These are phyloP conservation scores for Cheilosia impressa DNA, from an alignment of 2,888 invertebrate species.

Conservation along the genomic window DNA sequence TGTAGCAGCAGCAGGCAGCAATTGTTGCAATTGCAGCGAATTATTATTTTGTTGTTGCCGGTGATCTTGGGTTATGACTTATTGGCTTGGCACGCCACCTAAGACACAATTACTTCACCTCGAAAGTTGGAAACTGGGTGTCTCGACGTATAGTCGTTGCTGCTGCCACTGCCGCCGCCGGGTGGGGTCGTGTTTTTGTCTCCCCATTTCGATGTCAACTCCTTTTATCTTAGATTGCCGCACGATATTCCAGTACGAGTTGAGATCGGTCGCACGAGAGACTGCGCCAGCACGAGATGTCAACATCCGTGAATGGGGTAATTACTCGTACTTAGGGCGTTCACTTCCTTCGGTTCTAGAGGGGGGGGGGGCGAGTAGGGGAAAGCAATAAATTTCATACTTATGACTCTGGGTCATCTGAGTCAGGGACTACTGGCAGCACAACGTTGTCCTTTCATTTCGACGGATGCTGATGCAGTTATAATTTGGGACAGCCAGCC, in stretches of 20 bases:
- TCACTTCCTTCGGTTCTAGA: conserved; percentile 7
- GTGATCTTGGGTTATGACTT: conserved; percentile 75
- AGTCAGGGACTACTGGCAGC: conserved; percentile 60
- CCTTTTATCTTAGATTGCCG: conserved; percentile 57
- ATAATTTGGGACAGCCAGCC: neutral
- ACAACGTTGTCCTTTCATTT: conserved; percentile 44
- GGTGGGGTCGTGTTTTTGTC: conserved; percentile 42
- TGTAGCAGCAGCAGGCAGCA: conserved; percentile 42
- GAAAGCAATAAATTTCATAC: conserved; percentile 63
- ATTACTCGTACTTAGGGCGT: conserved; percentile 56
- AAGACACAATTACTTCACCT: conserved; percentile 74
- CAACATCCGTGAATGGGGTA: conserved; percentile 72
- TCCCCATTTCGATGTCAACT: conserved; percentile 61
- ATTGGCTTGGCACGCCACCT: conserved; percentile 70
- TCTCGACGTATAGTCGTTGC: conserved; percentile 23
- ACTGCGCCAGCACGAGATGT: conserved; percentile 59
- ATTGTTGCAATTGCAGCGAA: conserved; percentile 66
- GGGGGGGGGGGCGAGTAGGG: neutral
- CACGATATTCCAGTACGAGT: neutral
- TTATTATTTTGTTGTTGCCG: conserved; percentile 48
- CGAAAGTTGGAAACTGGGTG: conserved; percentile 56
- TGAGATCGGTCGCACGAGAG: neutral
- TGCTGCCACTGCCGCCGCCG: conserved; percentile 22
- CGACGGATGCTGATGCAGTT: conserved; percentile 1
- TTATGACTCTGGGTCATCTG: conserved; percentile 67